A percentile compares a stretch with the other conserved stretches of the same genome.
phyloP scores from a whole-genome alignment of 2,888 invertebrate species.

The Orthonevra nobilis region DNA sequence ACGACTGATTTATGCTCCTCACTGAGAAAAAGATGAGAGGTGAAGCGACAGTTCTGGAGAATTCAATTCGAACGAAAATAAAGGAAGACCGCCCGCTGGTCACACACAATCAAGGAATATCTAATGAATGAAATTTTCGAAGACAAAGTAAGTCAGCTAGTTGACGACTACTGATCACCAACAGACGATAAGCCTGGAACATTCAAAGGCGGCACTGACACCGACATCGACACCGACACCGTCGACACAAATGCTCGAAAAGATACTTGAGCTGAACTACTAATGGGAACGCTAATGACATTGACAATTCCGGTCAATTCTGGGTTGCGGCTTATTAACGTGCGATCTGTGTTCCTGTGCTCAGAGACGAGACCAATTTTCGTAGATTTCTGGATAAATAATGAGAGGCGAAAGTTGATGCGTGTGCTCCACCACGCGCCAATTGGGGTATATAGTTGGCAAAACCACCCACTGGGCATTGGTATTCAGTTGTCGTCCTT shows the following conservation, averaged over 20 bases:
- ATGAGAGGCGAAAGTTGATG: conserved; percentile 17
- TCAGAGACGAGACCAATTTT: neutral
- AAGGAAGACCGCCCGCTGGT: conserved; percentile 44
- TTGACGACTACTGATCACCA: conserved; percentile 21
- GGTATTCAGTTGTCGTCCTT: conserved; percentile 50
- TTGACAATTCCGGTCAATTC: conserved; percentile 24
- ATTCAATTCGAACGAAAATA: conserved; percentile 32
- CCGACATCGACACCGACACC: no score
- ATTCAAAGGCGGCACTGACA: conserved; percentile 11
- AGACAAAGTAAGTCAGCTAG: conserved; percentile 22
- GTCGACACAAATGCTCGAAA: conserved; percentile 28
- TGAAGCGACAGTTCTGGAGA: conserved; percentile 61
- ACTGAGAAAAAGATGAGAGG: conserved; percentile 28
- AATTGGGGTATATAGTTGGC: conserved; percentile 28
- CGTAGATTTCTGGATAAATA: neutral
- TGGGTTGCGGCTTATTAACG: conserved; percentile 15
- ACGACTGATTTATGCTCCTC: conserved; percentile 45
- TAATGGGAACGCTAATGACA: conserved; percentile 30
- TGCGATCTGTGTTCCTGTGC: neutral
- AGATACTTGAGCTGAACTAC: conserved; percentile 31
- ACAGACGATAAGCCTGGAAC: conserved; percentile 25
- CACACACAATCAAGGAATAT: conserved; percentile 34
- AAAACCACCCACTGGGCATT: conserved; percentile 40
- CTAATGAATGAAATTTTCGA: conserved; percentile 48
- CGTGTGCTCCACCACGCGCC: conserved; percentile 43